These are phyloP conservation scores for Saturnia japonica DNA, from an alignment of 2,888 invertebrate species.

Conservation along the genomic window DNA sequence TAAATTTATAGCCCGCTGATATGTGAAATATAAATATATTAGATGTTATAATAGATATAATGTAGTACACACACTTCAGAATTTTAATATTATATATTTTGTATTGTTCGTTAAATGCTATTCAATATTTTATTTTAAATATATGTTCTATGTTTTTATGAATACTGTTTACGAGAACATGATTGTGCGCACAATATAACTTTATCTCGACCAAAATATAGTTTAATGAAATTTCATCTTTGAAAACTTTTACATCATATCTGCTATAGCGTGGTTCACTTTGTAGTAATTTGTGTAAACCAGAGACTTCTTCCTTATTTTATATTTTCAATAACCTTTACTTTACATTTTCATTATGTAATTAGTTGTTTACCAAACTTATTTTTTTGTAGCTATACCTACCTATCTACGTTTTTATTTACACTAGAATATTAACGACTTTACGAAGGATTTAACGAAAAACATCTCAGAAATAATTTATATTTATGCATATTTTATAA, in stretches of 20 bases:
- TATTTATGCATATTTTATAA: no score
- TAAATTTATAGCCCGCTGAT: slow-evolving; percentile 58
- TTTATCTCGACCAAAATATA: background rate
- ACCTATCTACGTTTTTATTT: no score
- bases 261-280: no score
- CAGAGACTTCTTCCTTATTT: no score
- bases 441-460: no score
- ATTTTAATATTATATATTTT: background rate
- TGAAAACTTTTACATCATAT: background rate
- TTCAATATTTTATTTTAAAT: background rate
- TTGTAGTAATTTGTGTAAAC: background rate
- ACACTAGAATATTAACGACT: no score
- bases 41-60: slow-evolving; percentile 29
- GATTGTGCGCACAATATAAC: background rate
- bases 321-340: no score
- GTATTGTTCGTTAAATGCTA: background rate
- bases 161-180: background rate
- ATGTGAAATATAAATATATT: slow-evolving; percentile 39
- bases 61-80: slow-evolving; percentile 19
- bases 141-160: background rate
- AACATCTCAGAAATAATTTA: no score
- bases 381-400: no score
- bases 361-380: no score
- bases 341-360: no score
- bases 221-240: background rate